These are phyloP conservation scores for Sardinella longiceps DNA, from an alignment of 2,797 vertebrate species.

Conservation along the genomic window DNA sequence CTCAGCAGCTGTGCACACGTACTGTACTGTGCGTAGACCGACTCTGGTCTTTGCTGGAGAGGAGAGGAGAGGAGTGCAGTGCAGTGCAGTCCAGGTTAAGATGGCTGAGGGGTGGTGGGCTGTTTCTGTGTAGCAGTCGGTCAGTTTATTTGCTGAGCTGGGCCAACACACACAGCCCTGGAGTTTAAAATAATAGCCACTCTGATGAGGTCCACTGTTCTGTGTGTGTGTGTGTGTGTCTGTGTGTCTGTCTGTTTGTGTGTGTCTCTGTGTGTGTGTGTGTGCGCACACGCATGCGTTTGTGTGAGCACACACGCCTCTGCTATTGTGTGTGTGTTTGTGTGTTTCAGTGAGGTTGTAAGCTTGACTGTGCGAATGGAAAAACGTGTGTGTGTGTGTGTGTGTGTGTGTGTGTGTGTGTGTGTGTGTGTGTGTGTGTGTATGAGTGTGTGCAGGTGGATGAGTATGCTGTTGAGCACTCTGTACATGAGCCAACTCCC, in stretches of 20 bases:
- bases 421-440: not conserved
- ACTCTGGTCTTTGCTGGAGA: not conserved
- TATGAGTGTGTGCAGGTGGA: not conserved
- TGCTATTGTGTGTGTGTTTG: not conserved
- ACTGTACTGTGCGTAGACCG: too few relatives aligned
- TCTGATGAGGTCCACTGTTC: conserved; percentile 34
- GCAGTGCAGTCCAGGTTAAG: too few relatives aligned
- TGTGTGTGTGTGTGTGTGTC: not conserved
- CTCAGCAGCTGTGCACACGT: conserved; percentile 2
- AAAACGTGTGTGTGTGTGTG: not conserved
- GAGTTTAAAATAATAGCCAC: conserved; percentile 51
- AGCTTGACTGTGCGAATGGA: not conserved
- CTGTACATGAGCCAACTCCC: not conserved
- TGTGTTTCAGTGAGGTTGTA: too few relatives aligned
- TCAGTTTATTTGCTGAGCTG: conserved; percentile 60
- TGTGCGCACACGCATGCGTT: not conserved
- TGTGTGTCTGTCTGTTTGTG: not conserved
- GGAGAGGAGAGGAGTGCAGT: conserved; percentile 34
- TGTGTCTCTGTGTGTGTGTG: not conserved
- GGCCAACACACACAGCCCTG: conserved; percentile 66
- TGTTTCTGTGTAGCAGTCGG: conserved; percentile 63
- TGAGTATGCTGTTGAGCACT: not conserved
- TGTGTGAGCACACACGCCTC: not conserved
- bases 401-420: not conserved
- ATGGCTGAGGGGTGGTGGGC: not conserved